Conservation (phyloP, 2,888 invertebrate species). For the Limnephilus lunatus region DNA sequence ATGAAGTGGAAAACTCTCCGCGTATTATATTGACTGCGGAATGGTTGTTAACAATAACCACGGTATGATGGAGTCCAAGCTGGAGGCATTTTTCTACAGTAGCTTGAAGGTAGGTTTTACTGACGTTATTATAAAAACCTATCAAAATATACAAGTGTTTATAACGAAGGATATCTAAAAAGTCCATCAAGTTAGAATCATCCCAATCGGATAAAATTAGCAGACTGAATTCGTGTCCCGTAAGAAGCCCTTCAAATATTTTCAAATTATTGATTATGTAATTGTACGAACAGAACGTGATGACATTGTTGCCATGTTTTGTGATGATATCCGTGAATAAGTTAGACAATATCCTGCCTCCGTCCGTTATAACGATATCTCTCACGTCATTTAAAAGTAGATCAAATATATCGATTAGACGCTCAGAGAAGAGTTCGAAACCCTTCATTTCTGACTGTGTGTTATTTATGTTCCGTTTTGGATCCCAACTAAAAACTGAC, state of each 20-base stretch:
- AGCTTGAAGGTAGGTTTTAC: background rate
- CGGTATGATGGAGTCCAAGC: slow-evolving; percentile 27
- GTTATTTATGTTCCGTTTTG: slow-evolving; percentile 3
- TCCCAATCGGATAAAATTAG: slow-evolving; percentile 39
- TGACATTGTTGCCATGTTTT: background rate
- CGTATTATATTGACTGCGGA: background rate
- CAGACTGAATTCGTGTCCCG: slow-evolving; percentile 38
- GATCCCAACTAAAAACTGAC: too few relatives aligned
- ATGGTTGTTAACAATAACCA: slow-evolving; percentile 19
- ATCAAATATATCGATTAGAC: slow-evolving; percentile 13
- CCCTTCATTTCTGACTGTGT: background rate
- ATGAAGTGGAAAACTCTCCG: background rate
- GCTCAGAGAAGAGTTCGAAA: background rate
- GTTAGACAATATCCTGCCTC: slow-evolving; percentile 13
- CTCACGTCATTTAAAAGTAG: slow-evolving; percentile 14
- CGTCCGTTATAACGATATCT: background rate
- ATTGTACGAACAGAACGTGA: slow-evolving; percentile 31
- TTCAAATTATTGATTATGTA: slow-evolving; percentile 38
- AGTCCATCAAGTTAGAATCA: slow-evolving; percentile 30
- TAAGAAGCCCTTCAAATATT: slow-evolving; percentile 28
- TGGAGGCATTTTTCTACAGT: slow-evolving; percentile 25
- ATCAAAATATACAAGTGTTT: slow-evolving; percentile 27
- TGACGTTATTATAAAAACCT: slow-evolving; percentile 42
- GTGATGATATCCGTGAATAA: background rate
- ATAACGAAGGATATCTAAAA: background rate